Base-by-base conservation (phyloP, 2,888 invertebrate species). In the Plagodis pulveraria region DNA sequence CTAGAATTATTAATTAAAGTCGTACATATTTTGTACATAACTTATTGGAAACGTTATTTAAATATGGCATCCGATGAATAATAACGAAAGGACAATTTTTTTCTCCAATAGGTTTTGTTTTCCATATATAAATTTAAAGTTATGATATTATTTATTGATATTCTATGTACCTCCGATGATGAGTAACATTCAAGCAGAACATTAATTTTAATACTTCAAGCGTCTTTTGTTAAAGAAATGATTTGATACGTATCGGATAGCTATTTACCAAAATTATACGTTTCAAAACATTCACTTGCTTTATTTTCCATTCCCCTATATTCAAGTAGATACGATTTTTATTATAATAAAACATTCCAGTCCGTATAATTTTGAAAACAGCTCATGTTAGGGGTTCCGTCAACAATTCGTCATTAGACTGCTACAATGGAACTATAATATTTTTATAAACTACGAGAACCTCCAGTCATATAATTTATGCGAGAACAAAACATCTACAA, bases 221-320 rank as follows among this genome's bases (percentile, higher is more conserved):
- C 81, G 72, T 81, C 79, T 86, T 87, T 87, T 82, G 83, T 87
- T 85, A 78, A 78, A 73, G 83, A 86, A 87, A 83, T 83, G 78
- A 82, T 84, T 85, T 83, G 87, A 88, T 88, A 86, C 84, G 84
- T 87, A 90, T 91, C 89, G 83, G 87, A 91, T 86, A 84, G 88
- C 83, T 86, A 87, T 91, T 90, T 86, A 84, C 84, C 76, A 85
- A 91, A 91, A 91, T 91, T 91, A 91, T 80, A 91, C 71, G 89
- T 87, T 90, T 80, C 83, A 78, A 75, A 84, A 82, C 80, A 78
- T 83, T 84, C 76, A 82, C 84, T 86, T 86, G 81, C 77, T 88
- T 90, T 89, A 86, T 90, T 90, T 89, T 89, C 78, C 81, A 80
- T 84, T 87, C 86, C 82, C 79, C 78, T 78, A 80, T 80, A 87